Evolutionary conservation across 2,888 invertebrate genomes (phyloP).

Genomic region (Polylopha cassiicola): DNA sequence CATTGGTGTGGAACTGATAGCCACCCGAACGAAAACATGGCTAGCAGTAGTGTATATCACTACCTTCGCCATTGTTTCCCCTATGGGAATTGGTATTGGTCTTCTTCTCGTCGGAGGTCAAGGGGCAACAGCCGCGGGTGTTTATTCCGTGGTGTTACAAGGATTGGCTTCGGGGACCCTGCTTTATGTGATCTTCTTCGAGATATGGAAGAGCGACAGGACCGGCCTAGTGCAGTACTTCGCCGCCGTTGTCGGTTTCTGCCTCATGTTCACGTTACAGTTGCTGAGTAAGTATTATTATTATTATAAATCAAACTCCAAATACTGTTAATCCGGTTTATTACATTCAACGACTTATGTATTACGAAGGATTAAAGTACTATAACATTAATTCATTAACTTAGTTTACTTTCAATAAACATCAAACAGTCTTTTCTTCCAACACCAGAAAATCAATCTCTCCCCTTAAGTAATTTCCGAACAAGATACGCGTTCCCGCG

Average conservation of each 20-base stretch:
- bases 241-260: slow-evolving; percentile 82
- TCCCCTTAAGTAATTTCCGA: no score
- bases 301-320: not conserved
- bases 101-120: slow-evolving; percentile 79
- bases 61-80: slow-evolving; percentile 87
- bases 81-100: slow-evolving; percentile 87
- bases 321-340: no score
- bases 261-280: slow-evolving; percentile 84
- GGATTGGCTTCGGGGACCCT: slow-evolving; percentile 95
- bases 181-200: slow-evolving; percentile 97
- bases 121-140: slow-evolving; percentile 75
- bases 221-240: slow-evolving; percentile 81
- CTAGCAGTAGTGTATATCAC: slow-evolving; percentile 82
- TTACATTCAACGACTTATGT: no score
- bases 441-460: no score
- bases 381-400: no score
- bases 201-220: slow-evolving; percentile 82
- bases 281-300: slow-evolving; percentile 71
- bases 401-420: no score
- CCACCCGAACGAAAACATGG: slow-evolving; percentile 80
- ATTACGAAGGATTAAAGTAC: no score
- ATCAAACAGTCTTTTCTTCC: no score
- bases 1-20: slow-evolving; percentile 89
- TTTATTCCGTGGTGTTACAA: slow-evolving; percentile 83
- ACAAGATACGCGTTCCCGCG: no score